These are phyloP conservation scores for Trissoscelio sp. DNA, from an alignment of 2,888 invertebrate species.

Conservation along the genomic window DNA sequence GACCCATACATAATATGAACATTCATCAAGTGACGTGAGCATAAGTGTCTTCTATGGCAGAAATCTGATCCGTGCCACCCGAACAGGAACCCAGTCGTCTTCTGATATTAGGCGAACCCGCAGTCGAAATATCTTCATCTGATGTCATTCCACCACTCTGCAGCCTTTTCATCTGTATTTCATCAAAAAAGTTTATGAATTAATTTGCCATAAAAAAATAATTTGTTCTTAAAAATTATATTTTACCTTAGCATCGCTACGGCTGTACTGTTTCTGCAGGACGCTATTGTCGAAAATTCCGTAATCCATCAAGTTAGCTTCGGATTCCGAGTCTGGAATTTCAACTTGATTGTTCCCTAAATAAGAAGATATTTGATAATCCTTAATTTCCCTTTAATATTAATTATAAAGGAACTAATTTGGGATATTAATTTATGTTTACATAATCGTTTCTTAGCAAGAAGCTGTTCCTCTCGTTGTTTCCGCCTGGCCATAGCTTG, in stretches of 20 bases:
- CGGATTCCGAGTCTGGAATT: constrained; percentile 89
- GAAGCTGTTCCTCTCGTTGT: constrained; percentile 89
- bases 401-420: neutral
- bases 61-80: constrained; percentile 81
- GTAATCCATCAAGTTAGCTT: constrained; percentile 91
- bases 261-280: constrained; percentile 83
- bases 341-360: constrained; percentile 88
- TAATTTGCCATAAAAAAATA: neutral
- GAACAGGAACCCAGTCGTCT: constrained; percentile 87
- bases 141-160: constrained; percentile 85
- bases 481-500: constrained; percentile 91
- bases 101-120: constrained; percentile 88
- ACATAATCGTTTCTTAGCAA: constrained; percentile 87
- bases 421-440: too few relatives aligned
- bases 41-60: constrained; percentile 84
- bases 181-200: neutral
- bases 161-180: constrained; percentile 81
- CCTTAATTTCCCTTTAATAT: neutral
- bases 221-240: too few relatives aligned
- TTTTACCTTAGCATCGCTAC: constrained; percentile 82
- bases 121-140: constrained; percentile 86
- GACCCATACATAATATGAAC: too few relatives aligned
- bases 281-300: constrained; percentile 89
- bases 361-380: constrained; percentile 8
- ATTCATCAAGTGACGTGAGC: too few relatives aligned